Evolutionary conservation across 2,888 invertebrate genomes (phyloP).

Genomic region (Lasioglossum malachurum): DNA sequence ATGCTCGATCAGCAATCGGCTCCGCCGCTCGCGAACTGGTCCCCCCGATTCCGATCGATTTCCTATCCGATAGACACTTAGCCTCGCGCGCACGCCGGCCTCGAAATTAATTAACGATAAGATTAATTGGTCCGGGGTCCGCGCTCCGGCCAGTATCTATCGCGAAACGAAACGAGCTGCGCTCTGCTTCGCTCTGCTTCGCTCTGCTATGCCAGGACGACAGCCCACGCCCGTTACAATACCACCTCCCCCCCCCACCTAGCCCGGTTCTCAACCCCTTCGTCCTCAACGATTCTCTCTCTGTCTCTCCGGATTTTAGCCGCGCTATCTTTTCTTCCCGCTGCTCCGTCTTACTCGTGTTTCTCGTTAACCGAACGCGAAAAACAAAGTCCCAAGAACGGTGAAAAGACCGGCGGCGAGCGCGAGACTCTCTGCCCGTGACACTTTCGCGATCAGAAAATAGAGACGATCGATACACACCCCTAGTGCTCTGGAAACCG

Average conservation of each 20-base stretch:
- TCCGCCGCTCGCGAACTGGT: slow-evolving; percentile 5
- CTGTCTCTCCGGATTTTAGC: background rate
- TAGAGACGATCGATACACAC: slow-evolving; percentile 50
- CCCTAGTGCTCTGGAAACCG: slow-evolving; percentile 50
- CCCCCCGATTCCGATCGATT: slow-evolving; percentile 45
- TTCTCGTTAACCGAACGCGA: slow-evolving; percentile 30
- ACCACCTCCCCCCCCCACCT: too few species aligned
- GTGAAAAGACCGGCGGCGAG: slow-evolving; percentile 14
- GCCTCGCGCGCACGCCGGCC: background rate
- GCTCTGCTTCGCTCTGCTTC: slow-evolving; percentile 7
- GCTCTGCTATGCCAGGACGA: background rate
- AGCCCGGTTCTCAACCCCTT: background rate
- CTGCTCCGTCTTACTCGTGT: background rate
- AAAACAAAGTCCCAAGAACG: slow-evolving; percentile 29
- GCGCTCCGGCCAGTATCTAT: slow-evolving; percentile 42
- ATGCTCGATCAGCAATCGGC: slow-evolving; percentile 27
- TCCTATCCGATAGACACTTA: slow-evolving; percentile 20
- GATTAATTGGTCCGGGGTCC: slow-evolving; percentile 80
- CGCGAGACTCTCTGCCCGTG: slow-evolving; percentile 46
- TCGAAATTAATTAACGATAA: slow-evolving; percentile 81
- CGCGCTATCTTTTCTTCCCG: background rate
- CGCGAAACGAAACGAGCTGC: slow-evolving; percentile 46
- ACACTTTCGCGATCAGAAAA: slow-evolving; percentile 55
- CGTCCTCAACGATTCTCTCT: background rate
- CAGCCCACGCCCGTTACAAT: slow-evolving; percentile 31